These are phyloP conservation scores for Epirrita christyi DNA, from an alignment of 2,888 invertebrate genomes.

Conservation along the genomic window DNA sequence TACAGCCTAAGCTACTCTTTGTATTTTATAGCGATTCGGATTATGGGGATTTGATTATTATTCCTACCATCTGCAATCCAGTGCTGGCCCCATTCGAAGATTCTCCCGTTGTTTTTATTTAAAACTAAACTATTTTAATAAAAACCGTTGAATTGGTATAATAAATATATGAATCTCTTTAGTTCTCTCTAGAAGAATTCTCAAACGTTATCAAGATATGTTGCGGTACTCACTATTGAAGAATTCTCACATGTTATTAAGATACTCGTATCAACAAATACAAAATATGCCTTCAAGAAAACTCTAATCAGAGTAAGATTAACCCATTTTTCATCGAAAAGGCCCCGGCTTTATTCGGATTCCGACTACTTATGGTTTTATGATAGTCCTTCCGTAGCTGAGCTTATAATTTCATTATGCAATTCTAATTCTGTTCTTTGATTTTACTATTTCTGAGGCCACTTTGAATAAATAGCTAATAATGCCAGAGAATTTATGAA, in stretches of 20 bases:
- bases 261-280: too few species aligned
- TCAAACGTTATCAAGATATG: too few species aligned
- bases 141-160: too few species aligned
- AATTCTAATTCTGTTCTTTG: constrained; percentile 10
- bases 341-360: constrained; percentile 14
- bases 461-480: too few species aligned
- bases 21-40: constrained; percentile 46
- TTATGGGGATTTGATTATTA: constrained; percentile 43
- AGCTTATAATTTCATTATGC: constrained; percentile 14
- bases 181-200: too few species aligned
- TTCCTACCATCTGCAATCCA: constrained; percentile 36
- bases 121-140: too few species aligned
- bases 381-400: constrained; percentile 11
- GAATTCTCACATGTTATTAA: too few species aligned
- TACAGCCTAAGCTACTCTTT: constrained; percentile 25
- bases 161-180: too few species aligned
- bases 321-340: constrained; percentile 6
- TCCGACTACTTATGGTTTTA: constrained; percentile 18
- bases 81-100: constrained; percentile 17
- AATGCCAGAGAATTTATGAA: too few species aligned
- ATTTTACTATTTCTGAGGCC: neutral
- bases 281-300: too few species aligned
- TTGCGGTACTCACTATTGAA: too few species aligned
- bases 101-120: neutral
- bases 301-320: neutral